phyloP scores from a whole-genome alignment of 2,888 invertebrate genomes.

The Drosophila robusta region DNA sequence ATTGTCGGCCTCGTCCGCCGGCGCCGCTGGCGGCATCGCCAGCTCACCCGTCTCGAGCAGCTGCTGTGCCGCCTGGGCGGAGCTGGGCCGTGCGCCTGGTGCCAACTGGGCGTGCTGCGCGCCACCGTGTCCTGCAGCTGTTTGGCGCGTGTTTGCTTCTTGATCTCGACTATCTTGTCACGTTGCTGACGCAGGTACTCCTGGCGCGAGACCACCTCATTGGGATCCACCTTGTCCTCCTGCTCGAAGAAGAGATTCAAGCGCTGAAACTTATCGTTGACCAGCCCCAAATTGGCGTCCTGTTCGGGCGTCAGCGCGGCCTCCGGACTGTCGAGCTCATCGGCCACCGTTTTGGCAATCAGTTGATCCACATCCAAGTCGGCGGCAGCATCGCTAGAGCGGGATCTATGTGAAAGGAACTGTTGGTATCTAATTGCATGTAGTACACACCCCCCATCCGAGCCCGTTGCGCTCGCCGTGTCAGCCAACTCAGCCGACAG shows the following conservation, averaged over 20 bases:
- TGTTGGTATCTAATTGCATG: neutral
- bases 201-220: constrained; percentile 91
- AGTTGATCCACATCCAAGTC: constrained; percentile 75
- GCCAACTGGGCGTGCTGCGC: constrained; percentile 71
- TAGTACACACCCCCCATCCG: constrained; percentile 53
- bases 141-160: constrained; percentile 94
- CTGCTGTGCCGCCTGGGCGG: constrained; percentile 90
- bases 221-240: constrained; percentile 85
- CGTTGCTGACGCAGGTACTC: constrained; percentile 95
- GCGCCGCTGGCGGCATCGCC: constrained; percentile 31
- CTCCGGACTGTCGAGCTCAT: constrained; percentile 78
- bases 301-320: constrained; percentile 80
- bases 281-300: constrained; percentile 68
- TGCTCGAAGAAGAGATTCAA: constrained; percentile 85
- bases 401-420: neutral
- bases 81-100: constrained; percentile 87
- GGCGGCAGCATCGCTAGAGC: constrained; percentile 57
- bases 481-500: constrained; percentile 53
- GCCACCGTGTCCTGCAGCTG: constrained; percentile 89
- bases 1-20: constrained; percentile 74
- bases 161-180: constrained; percentile 95
- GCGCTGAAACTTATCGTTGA: constrained; percentile 82
- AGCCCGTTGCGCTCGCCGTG: constrained; percentile 46
- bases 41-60: constrained; percentile 86
- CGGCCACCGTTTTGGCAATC: constrained; percentile 79